Percentiles rank a stretch among this genome's conserved stretches.
These are phyloP conservation scores for Acronicta leporina DNA, from an alignment of 2,888 invertebrate genomes.

Conservation along the genomic window DNA sequence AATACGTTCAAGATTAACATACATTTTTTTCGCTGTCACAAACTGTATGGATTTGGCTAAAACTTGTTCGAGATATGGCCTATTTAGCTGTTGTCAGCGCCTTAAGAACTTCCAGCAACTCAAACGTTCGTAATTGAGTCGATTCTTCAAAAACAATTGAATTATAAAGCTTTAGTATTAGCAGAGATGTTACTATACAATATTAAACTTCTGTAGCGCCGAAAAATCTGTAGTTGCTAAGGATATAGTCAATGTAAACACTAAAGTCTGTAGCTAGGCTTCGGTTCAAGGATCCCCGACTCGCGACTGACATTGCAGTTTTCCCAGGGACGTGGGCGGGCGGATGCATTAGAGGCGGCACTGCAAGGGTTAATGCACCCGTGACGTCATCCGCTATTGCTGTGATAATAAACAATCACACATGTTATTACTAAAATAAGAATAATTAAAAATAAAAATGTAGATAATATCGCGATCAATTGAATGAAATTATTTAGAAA, in stretches of 20 bases:
- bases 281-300: constrained; percentile 70
- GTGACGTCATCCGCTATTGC: constrained; percentile 71
- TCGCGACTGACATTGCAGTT: constrained; percentile 67
- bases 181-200: background rate
- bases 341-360: constrained; percentile 63
- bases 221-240: constrained; percentile 6
- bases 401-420: constrained; percentile 61
- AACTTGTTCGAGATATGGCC: too few relatives aligned
- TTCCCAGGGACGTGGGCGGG: constrained; percentile 69
- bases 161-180: constrained; percentile 13
- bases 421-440: background rate
- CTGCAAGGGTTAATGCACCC: constrained; percentile 78
- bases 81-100: too few relatives aligned
- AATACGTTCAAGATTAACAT: too few relatives aligned
- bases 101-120: constrained; percentile 33
- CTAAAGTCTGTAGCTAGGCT: constrained; percentile 42
- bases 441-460: too few relatives aligned
- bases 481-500: too few relatives aligned
- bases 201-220: background rate
- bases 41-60: too few relatives aligned
- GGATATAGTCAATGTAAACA: constrained; percentile 22
- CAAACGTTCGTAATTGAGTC: constrained; percentile 22
- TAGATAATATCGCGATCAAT: too few relatives aligned
- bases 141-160: constrained; percentile 3
- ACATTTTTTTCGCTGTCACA: too few relatives aligned